phyloP scores from a whole-genome alignment of 1,140 invertebrate genomes.

The Oncopeltus fasciatus region DNA sequence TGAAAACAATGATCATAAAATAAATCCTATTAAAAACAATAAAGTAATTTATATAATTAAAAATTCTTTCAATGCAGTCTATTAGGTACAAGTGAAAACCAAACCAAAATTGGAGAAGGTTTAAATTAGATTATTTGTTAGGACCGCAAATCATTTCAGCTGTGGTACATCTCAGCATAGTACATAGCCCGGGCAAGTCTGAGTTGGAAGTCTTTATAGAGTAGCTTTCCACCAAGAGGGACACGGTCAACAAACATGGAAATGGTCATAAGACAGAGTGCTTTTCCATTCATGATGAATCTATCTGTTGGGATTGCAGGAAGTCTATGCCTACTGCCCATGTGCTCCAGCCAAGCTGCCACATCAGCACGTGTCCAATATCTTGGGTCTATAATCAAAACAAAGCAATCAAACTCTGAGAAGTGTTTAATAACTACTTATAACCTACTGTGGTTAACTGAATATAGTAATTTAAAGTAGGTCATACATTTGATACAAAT shows the following conservation, averaged over 20 bases:
- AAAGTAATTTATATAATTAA: no score
- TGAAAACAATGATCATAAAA: no score
- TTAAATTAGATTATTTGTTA: background rate
- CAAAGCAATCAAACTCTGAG: no score
- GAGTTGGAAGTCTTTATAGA: conserved; percentile 42
- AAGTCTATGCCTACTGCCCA: conserved; percentile 42
- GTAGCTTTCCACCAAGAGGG: conserved; percentile 47
- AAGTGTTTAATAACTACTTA: no score
- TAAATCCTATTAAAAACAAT: no score
- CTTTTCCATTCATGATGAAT: conserved; percentile 66
- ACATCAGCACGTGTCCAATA: conserved; percentile 52
- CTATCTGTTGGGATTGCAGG: conserved; percentile 39
- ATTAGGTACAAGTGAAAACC: background rate
- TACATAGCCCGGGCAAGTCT: conserved; percentile 32
- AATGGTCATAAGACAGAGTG: conserved; percentile 54
- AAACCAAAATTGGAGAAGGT: background rate
- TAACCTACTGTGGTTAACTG: no score
- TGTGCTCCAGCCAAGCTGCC: conserved; percentile 42
- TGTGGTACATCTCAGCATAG: background rate
- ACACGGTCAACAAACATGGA: conserved; percentile 57
- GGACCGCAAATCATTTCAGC: no score
- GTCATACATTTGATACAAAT: no score
- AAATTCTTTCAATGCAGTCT: background rate
- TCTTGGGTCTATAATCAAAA: conserved; percentile 55
- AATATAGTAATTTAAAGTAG: no score